Evolutionary conservation across 2,888 invertebrate species (phyloP), one percentile per base, ranked within the genome.

Genomic region (Agrotis ipsilon): DNA sequence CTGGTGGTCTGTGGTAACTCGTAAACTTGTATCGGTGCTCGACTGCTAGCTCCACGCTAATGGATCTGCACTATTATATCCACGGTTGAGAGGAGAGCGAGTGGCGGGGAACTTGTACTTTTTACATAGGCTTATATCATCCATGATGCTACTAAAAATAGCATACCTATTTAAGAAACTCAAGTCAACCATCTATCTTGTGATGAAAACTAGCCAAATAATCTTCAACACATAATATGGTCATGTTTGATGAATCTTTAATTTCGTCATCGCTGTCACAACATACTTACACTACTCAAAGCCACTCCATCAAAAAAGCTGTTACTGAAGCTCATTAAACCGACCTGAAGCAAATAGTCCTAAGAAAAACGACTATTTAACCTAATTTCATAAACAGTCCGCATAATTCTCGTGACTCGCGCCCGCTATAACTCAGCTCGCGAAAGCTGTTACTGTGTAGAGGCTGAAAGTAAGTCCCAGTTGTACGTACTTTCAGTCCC

Each of bases 381-480:
- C 14, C 1, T 39, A 11, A 39, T 39, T 1, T 39, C 39, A 11
- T 27, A 19, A 0, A 24, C 9, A 39, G 57, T 46, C 51, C 61
- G 82, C 72, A 55, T 32, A 18, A 19, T 24, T 55, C 71, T 63
- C 46, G 39, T 77, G 51, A 24, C 75, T 80, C 59, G 77, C 27
- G 45, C 45, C 46, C n/a, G 46, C 63, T 45, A 54, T 82, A 75
- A 75, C 80, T 83, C 64, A 69, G 63, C 52, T 46, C 61, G 61
- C 49, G 75, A 83, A 65, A 80, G 75, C 83, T 73, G 87, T 84
- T 78, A 77, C 73, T 77, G 79, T 82, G 83, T 78, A 64, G 76
- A 77, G 80, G 75, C 72, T 73, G 74, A 64, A 77, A 84, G 83
- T 79, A 80, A 84, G 85, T 80, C 86, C 81, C 81, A 74, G 84